Base-by-base conservation (phyloP, 2,888 invertebrate species). In the Rosalia funebris region DNA sequence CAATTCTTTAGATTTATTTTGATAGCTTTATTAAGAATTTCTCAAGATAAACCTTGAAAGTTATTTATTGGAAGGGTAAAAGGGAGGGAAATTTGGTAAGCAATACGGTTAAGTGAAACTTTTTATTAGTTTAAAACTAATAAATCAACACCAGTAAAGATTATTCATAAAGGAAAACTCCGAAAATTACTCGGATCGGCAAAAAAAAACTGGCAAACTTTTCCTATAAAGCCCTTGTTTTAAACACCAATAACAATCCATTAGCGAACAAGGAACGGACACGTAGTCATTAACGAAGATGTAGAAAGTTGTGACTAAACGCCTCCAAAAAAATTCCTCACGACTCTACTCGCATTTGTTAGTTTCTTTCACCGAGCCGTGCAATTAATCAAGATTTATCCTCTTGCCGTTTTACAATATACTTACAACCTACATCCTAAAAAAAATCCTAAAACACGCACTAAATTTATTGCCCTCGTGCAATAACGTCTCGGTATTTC, bases 211-310 rank as follows among this genome's bases (percentile, higher is more conserved):
- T 11, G 25, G 11, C 12, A 42, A 57, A 57, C 46, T 39, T 25
- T 16, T 34, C 20, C 36, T 42, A 50, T 58, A 55, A 50, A 57
- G 56, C 57, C 50, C 45, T 36, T 55, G 42, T 36, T 60, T 52
- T 54, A 53, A 60, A 56, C 53, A 50, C 48, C 52, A 59, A 64
- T 57, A 62, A 57, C 65, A 54, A 59, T 62, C 59, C 48, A 44
- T 55, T 45, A 47, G 60, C 31, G 50, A 63, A 48, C 57, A 54
- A 56, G 41, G 25, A 53, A 50, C 50, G 53, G 61, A 64, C 59
- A n/a, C n/a, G n/a, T n/a, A 52, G 59, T 54, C 61, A 62, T 65
- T 65, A 65, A 45, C 34, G 42, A 48, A 60, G 41, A 56, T 41
- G 50, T 46, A 44, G 47, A 39, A 59, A 65, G 59, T 39, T 59